These are phyloP conservation scores for Verasper variegatus DNA, from an alignment of 2,113 vertebrate genomes.

Conservation along the genomic window DNA sequence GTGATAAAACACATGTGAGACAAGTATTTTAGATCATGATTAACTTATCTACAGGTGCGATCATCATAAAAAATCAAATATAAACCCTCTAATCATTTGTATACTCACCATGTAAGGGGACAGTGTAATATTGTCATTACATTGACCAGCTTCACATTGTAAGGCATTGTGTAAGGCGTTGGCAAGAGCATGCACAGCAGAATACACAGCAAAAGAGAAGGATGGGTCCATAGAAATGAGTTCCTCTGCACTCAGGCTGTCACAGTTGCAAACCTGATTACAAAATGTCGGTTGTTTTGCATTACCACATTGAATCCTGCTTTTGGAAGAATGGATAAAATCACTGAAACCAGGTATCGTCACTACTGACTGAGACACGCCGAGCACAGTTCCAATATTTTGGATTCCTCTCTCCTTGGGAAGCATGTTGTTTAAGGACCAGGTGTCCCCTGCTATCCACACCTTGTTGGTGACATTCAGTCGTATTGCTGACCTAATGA, in stretches of 20 bases:
- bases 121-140: conserved; percentile 66
- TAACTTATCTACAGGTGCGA: not conserved
- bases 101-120: conserved; percentile 85
- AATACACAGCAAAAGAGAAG: conserved; percentile 80
- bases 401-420: conserved; percentile 72
- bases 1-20: not conserved
- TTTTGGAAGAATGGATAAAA: conserved; percentile 62
- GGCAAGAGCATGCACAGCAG: conserved; percentile 83
- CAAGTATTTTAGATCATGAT: not conserved
- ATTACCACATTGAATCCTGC: not conserved
- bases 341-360: conserved; percentile 72
- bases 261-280: conserved; percentile 79
- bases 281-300: conserved; percentile 9
- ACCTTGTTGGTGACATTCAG: conserved; percentile 82
- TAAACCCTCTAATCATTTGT: not conserved
- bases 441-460: conserved; percentile 86
- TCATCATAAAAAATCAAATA: not conserved
- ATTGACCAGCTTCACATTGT: conserved; percentile 76
- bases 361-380: conserved; percentile 71
- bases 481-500: conserved; percentile 81
- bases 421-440: conserved; percentile 76
- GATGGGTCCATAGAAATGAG: conserved; percentile 20
- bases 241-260: accelerated
- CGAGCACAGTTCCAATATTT: conserved; percentile 81
- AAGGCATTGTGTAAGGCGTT: conserved; percentile 82